Conservation (phyloP, 2,888 invertebrate species). For the Netelia virgata region DNA sequence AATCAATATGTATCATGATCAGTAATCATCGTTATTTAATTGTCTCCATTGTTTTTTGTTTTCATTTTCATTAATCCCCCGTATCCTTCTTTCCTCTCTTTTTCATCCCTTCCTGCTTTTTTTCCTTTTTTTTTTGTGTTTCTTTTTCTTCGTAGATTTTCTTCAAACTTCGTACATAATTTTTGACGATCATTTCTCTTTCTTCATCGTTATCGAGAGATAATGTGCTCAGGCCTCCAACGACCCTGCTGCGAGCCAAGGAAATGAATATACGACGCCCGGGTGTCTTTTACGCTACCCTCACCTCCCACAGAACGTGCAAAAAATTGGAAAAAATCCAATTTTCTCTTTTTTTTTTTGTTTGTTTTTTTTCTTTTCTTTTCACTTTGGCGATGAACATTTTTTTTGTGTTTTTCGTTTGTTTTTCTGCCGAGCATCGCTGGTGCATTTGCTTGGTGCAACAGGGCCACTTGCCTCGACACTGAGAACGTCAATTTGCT, state of each 20-base stretch:
- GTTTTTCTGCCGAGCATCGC: neutral
- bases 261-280: slow-evolving; percentile 34
- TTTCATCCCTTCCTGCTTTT: slow-evolving; percentile 69
- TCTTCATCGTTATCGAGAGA: slow-evolving; percentile 72
- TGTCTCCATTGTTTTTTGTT: slow-evolving; percentile 59
- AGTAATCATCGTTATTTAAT: slow-evolving; percentile 71
- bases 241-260: slow-evolving; percentile 58
- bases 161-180: slow-evolving; percentile 61
- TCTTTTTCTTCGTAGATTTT: slow-evolving; percentile 33
- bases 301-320: slow-evolving; percentile 21
- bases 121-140: slow-evolving; percentile 30
- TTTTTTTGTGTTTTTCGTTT: slow-evolving; percentile 7
- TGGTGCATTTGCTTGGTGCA: slow-evolving; percentile 18
- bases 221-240: slow-evolving; percentile 81
- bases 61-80: slow-evolving; percentile 46
- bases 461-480: slow-evolving; percentile 35
- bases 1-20: slow-evolving; percentile 72
- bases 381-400: neutral
- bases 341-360: slow-evolving; percentile 12
- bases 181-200: slow-evolving; percentile 48
- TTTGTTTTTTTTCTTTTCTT: neutral
- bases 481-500: slow-evolving; percentile 56
- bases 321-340: neutral
- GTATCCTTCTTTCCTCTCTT: slow-evolving; percentile 69
- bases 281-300: neutral